Conservation (phyloP, 2,797 vertebrate species). For the Gallinago solitaria region DNA sequence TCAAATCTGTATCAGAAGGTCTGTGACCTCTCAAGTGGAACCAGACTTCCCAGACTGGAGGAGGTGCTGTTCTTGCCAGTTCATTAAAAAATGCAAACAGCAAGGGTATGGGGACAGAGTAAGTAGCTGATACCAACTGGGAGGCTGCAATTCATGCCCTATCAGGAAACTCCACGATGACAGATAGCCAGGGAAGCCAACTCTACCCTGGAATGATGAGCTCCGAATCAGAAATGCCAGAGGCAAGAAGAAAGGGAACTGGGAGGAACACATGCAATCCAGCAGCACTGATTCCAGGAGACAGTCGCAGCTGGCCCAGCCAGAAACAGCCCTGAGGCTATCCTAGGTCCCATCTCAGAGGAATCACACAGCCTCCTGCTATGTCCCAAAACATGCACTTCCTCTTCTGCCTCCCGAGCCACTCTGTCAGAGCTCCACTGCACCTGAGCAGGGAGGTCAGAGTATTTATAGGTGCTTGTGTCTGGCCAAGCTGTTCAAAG, state of each 20-base stretch:
- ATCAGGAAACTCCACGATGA: neutral
- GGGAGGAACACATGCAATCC: neutral
- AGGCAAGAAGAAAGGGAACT: neutral
- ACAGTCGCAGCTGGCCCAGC: neutral
- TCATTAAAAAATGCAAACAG: neutral
- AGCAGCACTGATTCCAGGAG: neutral
- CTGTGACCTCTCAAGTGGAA: neutral
- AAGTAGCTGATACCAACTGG: neutral
- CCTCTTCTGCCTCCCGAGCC: neutral
- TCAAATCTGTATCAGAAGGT: neutral
- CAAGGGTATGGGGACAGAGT: neutral
- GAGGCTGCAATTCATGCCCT: neutral
- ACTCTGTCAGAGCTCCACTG: rapidly evolving
- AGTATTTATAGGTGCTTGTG: neutral
- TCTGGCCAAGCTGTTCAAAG: neutral
- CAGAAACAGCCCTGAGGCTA: neutral
- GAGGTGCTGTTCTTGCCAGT: neutral
- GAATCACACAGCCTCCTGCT: neutral
- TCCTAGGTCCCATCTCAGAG: neutral
- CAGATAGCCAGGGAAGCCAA: neutral
- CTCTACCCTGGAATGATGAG: neutral
- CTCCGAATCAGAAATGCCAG: neutral
- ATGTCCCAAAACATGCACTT: neutral
- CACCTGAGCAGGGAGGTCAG: neutral
- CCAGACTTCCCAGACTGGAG: neutral